Evolutionary conservation across 2,888 invertebrate species (phyloP), one percentile per base, ranked within the genome.

Genomic region (Cantharis lateralis): DNA sequence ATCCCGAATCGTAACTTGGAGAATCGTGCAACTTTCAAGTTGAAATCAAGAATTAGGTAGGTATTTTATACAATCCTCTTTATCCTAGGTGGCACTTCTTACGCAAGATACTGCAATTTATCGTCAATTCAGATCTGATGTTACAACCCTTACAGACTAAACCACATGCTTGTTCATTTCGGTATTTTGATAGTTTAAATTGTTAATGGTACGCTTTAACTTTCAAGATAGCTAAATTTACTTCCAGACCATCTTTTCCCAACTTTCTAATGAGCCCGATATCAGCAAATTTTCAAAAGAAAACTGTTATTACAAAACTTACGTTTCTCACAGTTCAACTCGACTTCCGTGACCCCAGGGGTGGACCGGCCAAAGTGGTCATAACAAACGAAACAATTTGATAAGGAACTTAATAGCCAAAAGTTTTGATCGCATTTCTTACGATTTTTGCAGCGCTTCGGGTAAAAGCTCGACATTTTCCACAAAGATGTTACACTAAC

Each of bases 1-100:
- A 77, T 68, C 76, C 71, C 24, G 32, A 26, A 68, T 70, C 69
- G 76, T 73, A 77, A 77, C 73, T 77, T 73, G 48, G 64, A 73
- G 73, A 73, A 77, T 73, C 76, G 76, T 77, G 74, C 74, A 77
- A 77, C 71, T 74, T 71, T 74, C 70, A 74, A 77, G 68, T 74
- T 69, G 75, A 74, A 77, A 77, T 77, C 77, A 77, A 77, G 77
- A 77, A 77, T 77, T 77, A 77, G 71, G 28, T 32, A 69, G 63
- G 74, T 69, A 75, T 75, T 70, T 75, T 71, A 75, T 70, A 73
- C 71, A 71, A 71, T 74, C 77, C 69, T 61, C 68, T 74, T 75
- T 75, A 75, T 66, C 66, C 26, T 70, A 63, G 64, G 64, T 64
- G 70, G 32, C 71, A 71, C 20, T 69, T 74, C 74, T 68, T 76